Base-by-base conservation (phyloP, 1,140 invertebrate genomes). In the Apis dorsata region DNA sequence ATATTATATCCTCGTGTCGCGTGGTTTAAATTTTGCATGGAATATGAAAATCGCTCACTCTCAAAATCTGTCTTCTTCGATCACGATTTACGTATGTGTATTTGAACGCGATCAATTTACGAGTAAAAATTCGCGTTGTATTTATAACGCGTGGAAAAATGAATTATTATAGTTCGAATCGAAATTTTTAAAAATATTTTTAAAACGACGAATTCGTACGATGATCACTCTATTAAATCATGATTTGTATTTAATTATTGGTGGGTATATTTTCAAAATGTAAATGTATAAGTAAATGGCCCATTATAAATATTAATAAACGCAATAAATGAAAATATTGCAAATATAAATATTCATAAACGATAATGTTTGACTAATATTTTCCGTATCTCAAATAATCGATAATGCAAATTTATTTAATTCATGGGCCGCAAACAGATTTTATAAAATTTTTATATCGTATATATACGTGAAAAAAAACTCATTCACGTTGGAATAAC, bases 31-130 rank as follows among this genome's bases (percentile, higher is more conserved):
- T 81, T 66, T 72, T 76, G 34, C 21, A 21, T 13, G 62, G 57
- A 4, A 7, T 80, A 77, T 34, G 85, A 86, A 84, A 86, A 86
- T 83, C 79, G 57, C 28, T 53, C 70, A 65, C 66, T 74, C 55
- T 62, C 34, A 3, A 59, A 57, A 83, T 83, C 63, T 51, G 72
- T 84, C 53, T 66, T 60, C 9, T 78, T 82, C 74, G 28, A 57
- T 57, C 57, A 78, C 60, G 49, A 77, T 75, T 68, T 28, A 34
- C 44, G 17, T 34, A 28, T 28, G 34, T 55, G 15, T 15, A 13
- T n/a, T 8, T 13, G n/a, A 19, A 28, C 17, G 21, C 8, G 11
- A 13, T 11, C 8, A 44, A 49, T n/a, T 49, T 11, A 4, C 17
- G 1, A 44, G 21, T 21, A 19, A 3, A 24, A 62, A 24, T 11